A percentile compares a stretch with the other conserved stretches of the same genome.
Conservation (phyloP, 2,113 vertebrate species). For the Desmodus rotundus region DNA sequence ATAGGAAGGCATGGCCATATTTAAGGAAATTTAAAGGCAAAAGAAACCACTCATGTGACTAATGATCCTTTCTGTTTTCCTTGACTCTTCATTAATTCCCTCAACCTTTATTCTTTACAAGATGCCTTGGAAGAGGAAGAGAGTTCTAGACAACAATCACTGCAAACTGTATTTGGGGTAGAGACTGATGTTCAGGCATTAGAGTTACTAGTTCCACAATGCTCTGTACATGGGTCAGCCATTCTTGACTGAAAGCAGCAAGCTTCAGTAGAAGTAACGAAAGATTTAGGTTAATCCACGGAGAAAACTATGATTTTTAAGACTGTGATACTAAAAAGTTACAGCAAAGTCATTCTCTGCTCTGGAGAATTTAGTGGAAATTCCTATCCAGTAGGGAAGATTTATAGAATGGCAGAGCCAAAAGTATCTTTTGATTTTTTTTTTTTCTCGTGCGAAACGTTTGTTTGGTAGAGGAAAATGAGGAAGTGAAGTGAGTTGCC, state of each 20-base stretch:
- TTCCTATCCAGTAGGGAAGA: background rate
- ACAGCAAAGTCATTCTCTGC: background rate
- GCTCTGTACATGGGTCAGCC: background rate
- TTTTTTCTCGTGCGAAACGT: background rate
- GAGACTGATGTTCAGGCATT: background rate
- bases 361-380: background rate
- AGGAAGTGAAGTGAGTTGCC: background rate
- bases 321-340: background rate
- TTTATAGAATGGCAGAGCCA: background rate
- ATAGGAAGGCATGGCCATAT: background rate
- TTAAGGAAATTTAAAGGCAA: conserved; percentile 44
- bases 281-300: background rate
- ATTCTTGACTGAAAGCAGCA: background rate
- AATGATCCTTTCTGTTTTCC: background rate
- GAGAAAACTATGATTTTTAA: background rate
- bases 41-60: background rate
- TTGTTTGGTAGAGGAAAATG: background rate
- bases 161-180: background rate
- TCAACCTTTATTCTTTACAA: conserved; percentile 2
- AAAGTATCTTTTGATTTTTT: background rate
- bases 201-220: background rate
- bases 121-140: background rate
- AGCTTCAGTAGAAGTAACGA: background rate
- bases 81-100: background rate
- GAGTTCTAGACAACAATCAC: background rate